Evolutionary conservation across 23 tunicate genomes (phyloP).

Genomic region (Ciona savignyi): DNA sequence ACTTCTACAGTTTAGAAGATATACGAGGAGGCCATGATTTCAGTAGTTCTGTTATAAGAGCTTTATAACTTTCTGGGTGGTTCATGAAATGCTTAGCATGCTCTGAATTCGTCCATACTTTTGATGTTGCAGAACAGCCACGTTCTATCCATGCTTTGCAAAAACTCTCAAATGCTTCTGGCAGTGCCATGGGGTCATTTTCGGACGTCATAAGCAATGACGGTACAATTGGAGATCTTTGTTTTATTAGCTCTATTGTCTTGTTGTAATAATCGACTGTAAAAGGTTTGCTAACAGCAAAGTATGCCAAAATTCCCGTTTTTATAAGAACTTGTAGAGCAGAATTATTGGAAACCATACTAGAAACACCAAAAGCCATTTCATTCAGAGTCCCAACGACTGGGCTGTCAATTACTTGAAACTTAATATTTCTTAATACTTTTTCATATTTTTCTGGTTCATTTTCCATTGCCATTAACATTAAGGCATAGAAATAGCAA

Average conservation of each 20-base stretch:
- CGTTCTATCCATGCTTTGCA: slow-evolving; percentile 17
- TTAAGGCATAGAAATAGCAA: slow-evolving; percentile 67
- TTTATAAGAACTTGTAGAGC: neutral
- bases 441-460: slow-evolving; percentile 34
- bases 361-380: slow-evolving; percentile 84
- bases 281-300: slow-evolving; percentile 21
- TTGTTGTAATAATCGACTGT: slow-evolving; percentile 50
- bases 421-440: slow-evolving; percentile 21
- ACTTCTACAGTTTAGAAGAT: too few species aligned
- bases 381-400: slow-evolving; percentile 74
- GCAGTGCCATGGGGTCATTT: slow-evolving; percentile 64
- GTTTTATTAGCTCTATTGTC: slow-evolving; percentile 16
- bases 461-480: slow-evolving; percentile 31
- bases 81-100: slow-evolving; percentile 54
- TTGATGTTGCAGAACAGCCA: neutral
- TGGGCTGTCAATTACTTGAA: slow-evolving; percentile 83
- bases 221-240: slow-evolving; percentile 22
- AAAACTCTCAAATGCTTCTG: slow-evolving; percentile 17
- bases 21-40: too few species aligned
- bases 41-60: neutral
- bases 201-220: slow-evolving; percentile 32
- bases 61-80: slow-evolving; percentile 33
- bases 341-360: slow-evolving; percentile 13
- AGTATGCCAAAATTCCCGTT: slow-evolving; percentile 18
- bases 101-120: slow-evolving; percentile 46